These are phyloP conservation scores for Papilio gigon DNA, from an alignment of 2,888 invertebrate species.

Conservation along the genomic window DNA sequence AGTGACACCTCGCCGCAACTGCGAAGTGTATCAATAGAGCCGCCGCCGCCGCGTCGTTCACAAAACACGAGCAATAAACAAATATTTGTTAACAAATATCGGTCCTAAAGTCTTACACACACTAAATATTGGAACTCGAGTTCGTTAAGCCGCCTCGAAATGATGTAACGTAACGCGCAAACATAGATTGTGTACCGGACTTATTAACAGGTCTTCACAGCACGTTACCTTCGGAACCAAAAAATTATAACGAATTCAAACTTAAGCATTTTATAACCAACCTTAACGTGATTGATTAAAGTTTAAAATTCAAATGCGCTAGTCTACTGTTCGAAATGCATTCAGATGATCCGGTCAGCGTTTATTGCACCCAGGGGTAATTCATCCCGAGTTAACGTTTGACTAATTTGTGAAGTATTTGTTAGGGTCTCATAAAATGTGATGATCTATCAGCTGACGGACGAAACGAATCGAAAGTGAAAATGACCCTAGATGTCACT, in stretches of 20 bases:
- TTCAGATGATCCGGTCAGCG: conserved; percentile 69
- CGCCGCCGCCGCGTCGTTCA: conserved; percentile 63
- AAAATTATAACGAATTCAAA: conserved; percentile 46
- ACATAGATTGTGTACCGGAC: conserved; percentile 72
- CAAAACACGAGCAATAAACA: conserved; percentile 70
- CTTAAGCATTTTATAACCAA: conserved; percentile 41
- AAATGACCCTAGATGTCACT: neutral
- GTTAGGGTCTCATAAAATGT: conserved; percentile 68
- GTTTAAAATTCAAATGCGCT: conserved; percentile 42
- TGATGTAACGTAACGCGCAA: conserved; percentile 77
- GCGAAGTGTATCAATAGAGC: conserved; percentile 64
- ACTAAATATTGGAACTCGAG: conserved; percentile 76
- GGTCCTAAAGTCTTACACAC: conserved; percentile 74
- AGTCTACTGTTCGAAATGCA: conserved; percentile 60
- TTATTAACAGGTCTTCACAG: conserved; percentile 79
- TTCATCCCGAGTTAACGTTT: conserved; percentile 77
- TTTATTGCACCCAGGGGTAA: conserved; percentile 79
- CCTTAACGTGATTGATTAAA: conserved; percentile 47
- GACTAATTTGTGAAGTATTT: conserved; percentile 80
- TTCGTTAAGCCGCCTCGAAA: conserved; percentile 76
- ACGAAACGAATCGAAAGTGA: conserved; percentile 44
- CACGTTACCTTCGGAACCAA: conserved; percentile 43
- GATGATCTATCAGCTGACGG: conserved; percentile 69
- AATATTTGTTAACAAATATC: conserved; percentile 78
- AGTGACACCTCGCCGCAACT: conserved; percentile 69